Base-by-base conservation (phyloP, 1,140 invertebrate genomes). In the Formica selysi region DNA sequence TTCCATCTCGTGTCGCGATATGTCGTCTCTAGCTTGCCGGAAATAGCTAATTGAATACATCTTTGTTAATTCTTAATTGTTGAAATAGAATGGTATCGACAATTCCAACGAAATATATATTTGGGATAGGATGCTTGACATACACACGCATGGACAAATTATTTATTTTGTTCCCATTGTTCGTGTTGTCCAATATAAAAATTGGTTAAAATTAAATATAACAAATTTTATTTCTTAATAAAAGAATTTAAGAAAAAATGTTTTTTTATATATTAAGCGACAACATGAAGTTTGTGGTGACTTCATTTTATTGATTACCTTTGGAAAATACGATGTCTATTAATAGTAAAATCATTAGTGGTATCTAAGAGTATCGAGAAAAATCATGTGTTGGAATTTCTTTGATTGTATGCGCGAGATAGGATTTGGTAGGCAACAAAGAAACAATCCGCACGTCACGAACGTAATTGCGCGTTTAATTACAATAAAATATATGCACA, bases 391-490 rank as follows among this genome's bases (percentile, higher is more conserved):
- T 76, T 26, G 73, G 51, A 22, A 59, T 78, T 41, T 13, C 38
- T 64, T 64, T 2, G 36, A 38, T 44, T 78, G 74, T 61, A 41
- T 36, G 26, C 29, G 13, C 5, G 11, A 22, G 4, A 41, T 78
- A n/a, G 16, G 38, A 2, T 76, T 78, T 78, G 22, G 29, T 64
- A 44, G 57, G 22, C 74, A 78, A 76, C 22, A 26, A 64, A 5
- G 57, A 64, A 38, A 38, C 16, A 36, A 78, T 29, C 22, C 8
- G 22, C 26, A n/a, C 16, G 26, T 26, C 13, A 4, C 32, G 70
- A 73, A 73, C 48, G 32, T 59, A 36, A 76, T 76, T 76, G 54
- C 36, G 57, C 54, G 38, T 16, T 48, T 76, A 59, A 59, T 76
- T 76, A 6, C 7, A 48, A 76, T 57, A 76, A 76, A 76, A 61